Conservation (phyloP, 1,140 invertebrate species). For the Eupristina koningsbergeri region DNA sequence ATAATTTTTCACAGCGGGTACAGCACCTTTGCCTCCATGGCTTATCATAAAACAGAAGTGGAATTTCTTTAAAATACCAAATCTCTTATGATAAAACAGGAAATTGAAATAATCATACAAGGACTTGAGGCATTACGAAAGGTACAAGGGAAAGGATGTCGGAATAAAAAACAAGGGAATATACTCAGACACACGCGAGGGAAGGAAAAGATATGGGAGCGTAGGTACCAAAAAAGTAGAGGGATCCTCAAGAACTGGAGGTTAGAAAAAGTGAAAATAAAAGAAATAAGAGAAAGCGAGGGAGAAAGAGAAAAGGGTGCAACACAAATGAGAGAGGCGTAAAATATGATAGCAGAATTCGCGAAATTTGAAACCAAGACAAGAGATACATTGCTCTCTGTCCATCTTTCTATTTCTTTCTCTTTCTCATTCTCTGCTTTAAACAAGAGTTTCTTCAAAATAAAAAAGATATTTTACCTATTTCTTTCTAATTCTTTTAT, state of each 20-base stretch:
- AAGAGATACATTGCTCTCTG: conserved; percentile 58
- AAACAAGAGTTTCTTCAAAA: neutral
- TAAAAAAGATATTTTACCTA: neutral
- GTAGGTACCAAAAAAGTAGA: conserved; percentile 11
- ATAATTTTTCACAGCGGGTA: neutral
- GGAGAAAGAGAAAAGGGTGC: neutral
- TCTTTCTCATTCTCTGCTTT: no score
- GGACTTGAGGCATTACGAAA: conserved; percentile 1
- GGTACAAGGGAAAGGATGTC: conserved; percentile 10
- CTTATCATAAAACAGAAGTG: neutral
- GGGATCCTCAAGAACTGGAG: neutral
- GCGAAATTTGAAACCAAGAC: conserved; percentile 62
- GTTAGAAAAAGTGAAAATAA: conserved; percentile 39
- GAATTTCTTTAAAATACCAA: neutral
- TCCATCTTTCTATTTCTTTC: conserved; percentile 39
- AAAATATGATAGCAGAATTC: conserved; percentile 65
- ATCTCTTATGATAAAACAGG: neutral
- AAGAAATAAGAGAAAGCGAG: neutral
- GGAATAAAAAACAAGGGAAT: neutral
- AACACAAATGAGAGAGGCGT: conserved; percentile 27
- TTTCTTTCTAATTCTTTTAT: no score
- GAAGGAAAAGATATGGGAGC: neutral
- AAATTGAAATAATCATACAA: conserved; percentile 16
- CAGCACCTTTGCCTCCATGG: neutral
- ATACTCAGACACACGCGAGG: neutral